phyloP scores from a whole-genome alignment of 2,113 vertebrate genomes.

The Hipposideros armiger region DNA sequence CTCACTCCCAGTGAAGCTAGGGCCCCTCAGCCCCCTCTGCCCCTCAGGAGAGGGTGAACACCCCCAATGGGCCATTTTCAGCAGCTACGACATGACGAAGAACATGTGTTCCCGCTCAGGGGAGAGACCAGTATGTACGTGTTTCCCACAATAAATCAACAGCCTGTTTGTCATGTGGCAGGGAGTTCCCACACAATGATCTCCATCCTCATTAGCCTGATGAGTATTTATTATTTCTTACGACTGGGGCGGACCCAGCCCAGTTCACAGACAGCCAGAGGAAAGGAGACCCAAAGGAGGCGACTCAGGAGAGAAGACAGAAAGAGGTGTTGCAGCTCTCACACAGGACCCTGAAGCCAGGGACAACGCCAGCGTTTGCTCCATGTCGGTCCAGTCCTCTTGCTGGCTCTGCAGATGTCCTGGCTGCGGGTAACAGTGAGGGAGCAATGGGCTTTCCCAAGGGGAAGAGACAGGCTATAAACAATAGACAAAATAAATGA shows the following conservation, averaged over 20 bases:
- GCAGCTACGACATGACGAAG: slow-evolving; percentile 88
- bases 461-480: neutral
- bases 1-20: slow-evolving; percentile 58
- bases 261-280: slow-evolving; percentile 73
- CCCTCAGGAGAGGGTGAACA: slow-evolving; percentile 80
- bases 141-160: slow-evolving; percentile 91
- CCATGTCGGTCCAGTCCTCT: fast-evolving
- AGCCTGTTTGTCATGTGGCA: slow-evolving; percentile 87
- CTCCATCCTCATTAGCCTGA: neutral
- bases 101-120: slow-evolving; percentile 89
- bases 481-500: no score
- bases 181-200: slow-evolving; percentile 62
- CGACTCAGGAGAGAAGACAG: neutral
- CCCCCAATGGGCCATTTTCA: slow-evolving; percentile 76
- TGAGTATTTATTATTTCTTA: neutral
- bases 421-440: fast-evolving
- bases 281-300: slow-evolving; percentile 43
- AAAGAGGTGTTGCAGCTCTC: neutral
- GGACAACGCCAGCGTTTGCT: fast-evolving
- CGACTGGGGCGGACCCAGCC: neutral
- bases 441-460: neutral
- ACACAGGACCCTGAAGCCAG: neutral
- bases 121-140: slow-evolving; percentile 85
- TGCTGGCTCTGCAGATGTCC: fast-evolving
- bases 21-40: slow-evolving; percentile 11